Evolutionary conservation across 2,797 vertebrate genomes (phyloP).

Genomic region (Hydrophis major): DNA sequence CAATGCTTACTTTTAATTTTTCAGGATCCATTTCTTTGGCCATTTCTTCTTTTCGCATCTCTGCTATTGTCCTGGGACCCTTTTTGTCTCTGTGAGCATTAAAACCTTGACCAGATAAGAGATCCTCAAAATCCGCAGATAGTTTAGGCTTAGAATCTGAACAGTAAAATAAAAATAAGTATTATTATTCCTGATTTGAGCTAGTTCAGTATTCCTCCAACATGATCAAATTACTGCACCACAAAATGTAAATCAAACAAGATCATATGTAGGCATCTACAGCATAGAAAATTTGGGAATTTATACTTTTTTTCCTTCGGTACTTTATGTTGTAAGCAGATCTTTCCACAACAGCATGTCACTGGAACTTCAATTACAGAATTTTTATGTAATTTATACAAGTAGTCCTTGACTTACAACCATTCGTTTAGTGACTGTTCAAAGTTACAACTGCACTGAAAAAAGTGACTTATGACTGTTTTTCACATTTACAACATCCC

Average conservation of each 20-base stretch:
- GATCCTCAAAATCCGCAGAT: slow-evolving; percentile 88
- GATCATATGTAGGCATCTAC: not conserved
- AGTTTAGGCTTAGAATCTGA: slow-evolving; percentile 86
- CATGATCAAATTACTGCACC: not conserved
- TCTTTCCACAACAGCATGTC: not conserved
- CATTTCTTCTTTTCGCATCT: slow-evolving; percentile 99
- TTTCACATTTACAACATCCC: not conserved
- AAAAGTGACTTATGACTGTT: not conserved
- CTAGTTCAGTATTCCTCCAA: not conserved
- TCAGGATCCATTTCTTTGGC: slow-evolving; percentile 99
- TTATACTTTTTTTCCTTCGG: not conserved
- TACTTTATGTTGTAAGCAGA: not conserved
- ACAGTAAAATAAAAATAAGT: slow-evolving; percentile 24
- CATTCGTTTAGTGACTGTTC: not conserved
- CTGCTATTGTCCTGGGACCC: slow-evolving; percentile 94
- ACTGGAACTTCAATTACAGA: not conserved
- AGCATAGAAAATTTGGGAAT: not conserved
- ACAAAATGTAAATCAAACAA: not conserved
- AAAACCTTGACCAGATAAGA: slow-evolving; percentile 93
- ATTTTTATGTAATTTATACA: not conserved
- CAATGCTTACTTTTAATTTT: slow-evolving; percentile 85
- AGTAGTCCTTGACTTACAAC: not conserved
- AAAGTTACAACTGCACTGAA: not conserved
- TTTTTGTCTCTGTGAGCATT: slow-evolving; percentile 91
- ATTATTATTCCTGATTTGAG: not conserved